Conservation (phyloP, 2,113 vertebrate genomes). For the Neolamprologus tretocephalus region DNA sequence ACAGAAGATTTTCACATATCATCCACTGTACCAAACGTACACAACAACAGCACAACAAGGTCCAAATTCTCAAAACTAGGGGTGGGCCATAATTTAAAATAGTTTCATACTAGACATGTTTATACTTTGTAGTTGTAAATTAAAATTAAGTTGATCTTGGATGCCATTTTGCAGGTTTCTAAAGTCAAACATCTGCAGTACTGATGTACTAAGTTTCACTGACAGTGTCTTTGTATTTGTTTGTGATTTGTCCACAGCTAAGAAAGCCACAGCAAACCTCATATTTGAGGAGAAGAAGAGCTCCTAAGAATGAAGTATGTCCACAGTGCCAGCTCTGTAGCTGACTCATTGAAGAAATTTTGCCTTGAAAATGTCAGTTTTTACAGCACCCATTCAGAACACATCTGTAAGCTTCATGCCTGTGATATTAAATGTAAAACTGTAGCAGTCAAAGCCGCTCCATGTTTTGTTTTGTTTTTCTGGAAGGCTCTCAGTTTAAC, state of each 20-base stretch:
- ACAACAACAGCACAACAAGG: background rate
- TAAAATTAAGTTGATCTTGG: background rate
- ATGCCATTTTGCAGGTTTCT: background rate
- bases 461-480: background rate
- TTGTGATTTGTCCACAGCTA: constrained; percentile 69
- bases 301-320: constrained; percentile 62
- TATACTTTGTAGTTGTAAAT: background rate
- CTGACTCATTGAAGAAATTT: constrained; percentile 50
- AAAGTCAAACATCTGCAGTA: background rate
- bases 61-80: background rate
- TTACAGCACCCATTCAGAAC: constrained; percentile 4
- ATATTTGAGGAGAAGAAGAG: constrained; percentile 96
- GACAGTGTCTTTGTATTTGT: background rate
- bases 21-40: background rate
- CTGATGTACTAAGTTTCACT: background rate
- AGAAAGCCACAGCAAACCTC: constrained; percentile 88
- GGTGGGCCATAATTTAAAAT: background rate
- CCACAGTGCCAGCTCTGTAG: constrained; percentile 43
- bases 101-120: background rate
- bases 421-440: background rate
- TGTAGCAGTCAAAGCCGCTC: background rate
- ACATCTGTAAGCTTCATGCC: background rate
- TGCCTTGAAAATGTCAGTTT: constrained; percentile 56
- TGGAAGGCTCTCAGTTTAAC: background rate
- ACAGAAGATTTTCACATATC: background rate